Evolutionary conservation across 2,797 vertebrate species (phyloP).

Genomic region (Crocodylus rhombifer): DNA sequence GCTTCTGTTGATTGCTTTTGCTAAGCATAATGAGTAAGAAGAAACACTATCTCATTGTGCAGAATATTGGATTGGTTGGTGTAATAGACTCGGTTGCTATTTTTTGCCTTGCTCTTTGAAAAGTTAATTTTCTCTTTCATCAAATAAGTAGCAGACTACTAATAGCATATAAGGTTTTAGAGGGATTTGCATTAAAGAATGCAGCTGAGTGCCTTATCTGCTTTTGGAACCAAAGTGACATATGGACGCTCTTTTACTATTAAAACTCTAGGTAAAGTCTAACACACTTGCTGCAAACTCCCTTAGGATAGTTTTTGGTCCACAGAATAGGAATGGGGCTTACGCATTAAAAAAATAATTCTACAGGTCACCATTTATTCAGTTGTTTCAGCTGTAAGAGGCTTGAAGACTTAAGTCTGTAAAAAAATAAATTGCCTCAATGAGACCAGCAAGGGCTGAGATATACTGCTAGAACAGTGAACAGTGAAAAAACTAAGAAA

Average conservation of each 20-base stretch:
- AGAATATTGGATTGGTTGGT: constrained; percentile 76
- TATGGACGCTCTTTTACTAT: constrained; percentile 61
- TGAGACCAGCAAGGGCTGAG: neutral
- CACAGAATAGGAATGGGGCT: constrained; percentile 55
- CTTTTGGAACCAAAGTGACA: constrained; percentile 71
- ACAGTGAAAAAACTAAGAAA: neutral
- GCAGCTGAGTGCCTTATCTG: constrained; percentile 72
- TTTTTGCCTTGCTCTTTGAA: constrained; percentile 75
- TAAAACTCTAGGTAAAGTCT: constrained; percentile 70
- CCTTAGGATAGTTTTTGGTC: constrained; percentile 58
- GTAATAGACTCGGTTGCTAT: constrained; percentile 72
- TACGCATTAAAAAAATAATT: neutral
- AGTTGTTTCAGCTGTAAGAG: constrained; percentile 10
- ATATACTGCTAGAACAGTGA: neutral
- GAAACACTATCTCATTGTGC: constrained; percentile 77
- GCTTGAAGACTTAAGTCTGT: constrained; percentile 5
- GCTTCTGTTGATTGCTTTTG: constrained; percentile 74
- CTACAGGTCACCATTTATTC: neutral
- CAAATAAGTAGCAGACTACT: constrained; percentile 73
- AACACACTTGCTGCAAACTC: constrained; percentile 46
- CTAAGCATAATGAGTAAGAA: constrained; percentile 69
- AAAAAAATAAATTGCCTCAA: constrained; percentile 21
- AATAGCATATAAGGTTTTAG: constrained; percentile 76
- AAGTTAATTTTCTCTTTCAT: constrained; percentile 80
- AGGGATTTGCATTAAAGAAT: constrained; percentile 77